Evolutionary conservation across 1,140 invertebrate species (phyloP).

Genomic region (Heliothis subflexa): DNA sequence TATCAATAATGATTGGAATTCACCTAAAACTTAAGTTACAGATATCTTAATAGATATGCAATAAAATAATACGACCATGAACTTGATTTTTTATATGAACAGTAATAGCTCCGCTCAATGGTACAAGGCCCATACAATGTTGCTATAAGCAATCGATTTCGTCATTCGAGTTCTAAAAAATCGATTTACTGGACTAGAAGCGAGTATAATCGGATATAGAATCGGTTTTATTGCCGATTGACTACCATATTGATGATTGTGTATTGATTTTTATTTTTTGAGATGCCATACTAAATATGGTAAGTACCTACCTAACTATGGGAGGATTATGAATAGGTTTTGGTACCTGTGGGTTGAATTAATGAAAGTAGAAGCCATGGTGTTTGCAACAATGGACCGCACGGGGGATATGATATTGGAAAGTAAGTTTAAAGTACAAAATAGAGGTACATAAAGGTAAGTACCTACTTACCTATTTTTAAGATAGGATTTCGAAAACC

Average conservation of each 20-base stretch:
- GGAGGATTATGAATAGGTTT: slow-evolving; percentile 4
- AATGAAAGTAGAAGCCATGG: neutral
- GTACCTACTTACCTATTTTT: too few species aligned
- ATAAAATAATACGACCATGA: slow-evolving; percentile 46
- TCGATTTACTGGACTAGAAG: slow-evolving; percentile 61
- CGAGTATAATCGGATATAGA: slow-evolving; percentile 59
- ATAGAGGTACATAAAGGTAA: too few species aligned
- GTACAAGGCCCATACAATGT: slow-evolving; percentile 54
- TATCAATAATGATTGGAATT: slow-evolving; percentile 3
- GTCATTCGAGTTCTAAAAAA: slow-evolving; percentile 60
- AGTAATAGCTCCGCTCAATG: slow-evolving; percentile 36
- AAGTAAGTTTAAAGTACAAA: too few species aligned
- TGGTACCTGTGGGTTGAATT: neutral
- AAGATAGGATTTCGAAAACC: too few species aligned
- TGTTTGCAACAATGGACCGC: neutral
- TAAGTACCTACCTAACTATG: slow-evolving; percentile 22
- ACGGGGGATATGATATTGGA: too few species aligned
- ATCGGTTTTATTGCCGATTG: slow-evolving; percentile 65
- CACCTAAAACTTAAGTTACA: slow-evolving; percentile 31
- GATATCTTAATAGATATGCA: slow-evolving; percentile 36
- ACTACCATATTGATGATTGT: slow-evolving; percentile 57
- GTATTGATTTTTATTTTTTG: slow-evolving; percentile 59
- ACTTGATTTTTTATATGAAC: slow-evolving; percentile 47
- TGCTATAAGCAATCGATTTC: slow-evolving; percentile 63
- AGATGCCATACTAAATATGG: slow-evolving; percentile 44